Conservation (phyloP, 2,113 vertebrate species). For the Etheostoma spectabile region DNA sequence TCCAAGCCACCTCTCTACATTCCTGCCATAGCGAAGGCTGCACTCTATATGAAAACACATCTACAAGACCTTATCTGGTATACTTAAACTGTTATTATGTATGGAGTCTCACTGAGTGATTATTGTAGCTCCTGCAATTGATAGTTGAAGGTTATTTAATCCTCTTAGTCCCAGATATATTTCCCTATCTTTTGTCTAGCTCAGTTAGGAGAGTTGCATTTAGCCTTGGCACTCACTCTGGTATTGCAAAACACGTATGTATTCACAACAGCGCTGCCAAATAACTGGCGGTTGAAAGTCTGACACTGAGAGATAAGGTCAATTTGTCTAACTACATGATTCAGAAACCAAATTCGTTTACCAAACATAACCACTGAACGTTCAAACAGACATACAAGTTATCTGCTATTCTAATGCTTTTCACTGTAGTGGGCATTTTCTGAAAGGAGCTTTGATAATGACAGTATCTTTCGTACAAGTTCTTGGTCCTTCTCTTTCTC, state of each 20-base stretch:
- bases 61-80: constrained; percentile 41
- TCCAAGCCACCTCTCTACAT: constrained; percentile 13
- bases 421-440: constrained; percentile 35
- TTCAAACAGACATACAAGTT: constrained; percentile 3
- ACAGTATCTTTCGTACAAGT: constrained; percentile 44
- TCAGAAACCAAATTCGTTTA: constrained; percentile 25
- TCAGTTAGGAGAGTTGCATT: constrained; percentile 47
- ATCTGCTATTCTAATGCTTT: constrained; percentile 34
- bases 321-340: constrained; percentile 24
- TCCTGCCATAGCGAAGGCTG: constrained; percentile 7
- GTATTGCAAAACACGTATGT: constrained; percentile 34
- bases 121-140: constrained; percentile 45
- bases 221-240: constrained; percentile 34
- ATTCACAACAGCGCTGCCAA: constrained; percentile 40
- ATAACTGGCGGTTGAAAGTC: constrained; percentile 33
- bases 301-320: constrained; percentile 41
- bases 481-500: constrained; percentile 53
- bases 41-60: constrained; percentile 26
- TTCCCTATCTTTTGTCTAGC: constrained; percentile 48
- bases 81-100: constrained; percentile 48
- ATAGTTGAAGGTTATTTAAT: constrained; percentile 71
- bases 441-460: constrained; percentile 45
- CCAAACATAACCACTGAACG: constrained; percentile 7
- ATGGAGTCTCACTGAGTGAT: constrained; percentile 44
- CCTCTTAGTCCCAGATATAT: constrained; percentile 55